phyloP scores from a whole-genome alignment of 2,113 vertebrate genomes.

The Sander lucioperca region DNA sequence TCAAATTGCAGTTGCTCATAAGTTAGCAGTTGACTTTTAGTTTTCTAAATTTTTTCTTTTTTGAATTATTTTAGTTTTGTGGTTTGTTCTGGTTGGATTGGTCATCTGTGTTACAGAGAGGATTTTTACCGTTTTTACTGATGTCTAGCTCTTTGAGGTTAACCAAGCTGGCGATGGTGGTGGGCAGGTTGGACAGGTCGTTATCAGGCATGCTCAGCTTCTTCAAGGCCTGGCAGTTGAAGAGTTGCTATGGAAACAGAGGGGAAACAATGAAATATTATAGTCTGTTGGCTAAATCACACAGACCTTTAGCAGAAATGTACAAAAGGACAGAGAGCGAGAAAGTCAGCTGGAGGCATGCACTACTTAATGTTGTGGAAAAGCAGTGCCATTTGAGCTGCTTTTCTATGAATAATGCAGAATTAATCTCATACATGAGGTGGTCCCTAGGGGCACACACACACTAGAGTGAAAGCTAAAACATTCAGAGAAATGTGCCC shows the following conservation, averaged over 20 bases:
- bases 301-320: slow-evolving; percentile 37
- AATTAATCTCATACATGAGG: slow-evolving; percentile 45
- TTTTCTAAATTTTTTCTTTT: background rate
- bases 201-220: slow-evolving; percentile 99
- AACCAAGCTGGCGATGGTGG: slow-evolving; percentile 96
- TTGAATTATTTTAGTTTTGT: background rate
- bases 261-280: slow-evolving; percentile 26
- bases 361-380: slow-evolving; percentile 48
- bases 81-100: background rate
- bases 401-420: slow-evolving; percentile 63
- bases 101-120: background rate
- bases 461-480: slow-evolving; percentile 17
- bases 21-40: background rate
- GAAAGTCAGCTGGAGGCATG: slow-evolving; percentile 38
- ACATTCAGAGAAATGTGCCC: slow-evolving; percentile 4
- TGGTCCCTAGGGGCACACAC: slow-evolving; percentile 42
- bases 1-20: background rate
- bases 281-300: slow-evolving; percentile 41
- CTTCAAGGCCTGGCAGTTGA: slow-evolving; percentile 97
- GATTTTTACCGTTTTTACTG: slow-evolving; percentile 96
- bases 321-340: slow-evolving; percentile 10
- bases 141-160: slow-evolving; percentile 99
- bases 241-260: slow-evolving; percentile 91
- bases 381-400: slow-evolving; percentile 43
- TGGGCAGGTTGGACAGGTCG: slow-evolving; percentile 96